Evolutionary conservation across 2,797 vertebrate genomes (phyloP).

Genomic region (Lithobates pipiens): DNA sequence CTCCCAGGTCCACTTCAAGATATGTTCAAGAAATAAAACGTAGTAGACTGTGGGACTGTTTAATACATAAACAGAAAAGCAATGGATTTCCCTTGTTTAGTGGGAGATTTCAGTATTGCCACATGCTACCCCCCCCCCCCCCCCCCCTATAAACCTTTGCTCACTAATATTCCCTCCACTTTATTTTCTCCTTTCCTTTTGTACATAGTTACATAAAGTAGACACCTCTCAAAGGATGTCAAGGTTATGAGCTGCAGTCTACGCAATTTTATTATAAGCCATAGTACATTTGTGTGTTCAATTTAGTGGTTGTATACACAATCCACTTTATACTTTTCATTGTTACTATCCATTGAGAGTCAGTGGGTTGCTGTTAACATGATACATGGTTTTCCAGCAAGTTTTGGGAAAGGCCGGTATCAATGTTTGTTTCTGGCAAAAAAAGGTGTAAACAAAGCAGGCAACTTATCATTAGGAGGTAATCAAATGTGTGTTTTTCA

Average conservation of each 20-base stretch:
- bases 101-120: conserved; percentile 72
- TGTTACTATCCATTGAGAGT: conserved; percentile 60
- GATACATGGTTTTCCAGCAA: conserved; percentile 32
- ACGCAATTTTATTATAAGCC: conserved; percentile 80
- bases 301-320: conserved; percentile 66
- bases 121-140: conserved; percentile 57
- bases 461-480: neutral
- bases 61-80: conserved; percentile 70
- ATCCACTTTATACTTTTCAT: conserved; percentile 62
- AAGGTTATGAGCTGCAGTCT: conserved; percentile 74
- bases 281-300: conserved; percentile 75
- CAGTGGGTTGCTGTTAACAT: conserved; percentile 59
- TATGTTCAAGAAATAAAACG: conserved; percentile 96
- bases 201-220: conserved; percentile 71
- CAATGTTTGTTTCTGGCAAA: conserved; percentile 40
- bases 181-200: conserved; percentile 67
- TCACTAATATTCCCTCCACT: conserved; percentile 58
- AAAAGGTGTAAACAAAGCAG: conserved; percentile 3
- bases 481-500: conserved; percentile 61
- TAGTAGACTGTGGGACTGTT: conserved; percentile 70
- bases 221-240: conserved; percentile 74
- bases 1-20: conserved; percentile 96
- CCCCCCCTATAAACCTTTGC: conserved; percentile 50
- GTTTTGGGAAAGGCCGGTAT: conserved; percentile 49
- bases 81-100: conserved; percentile 73